phyloP scores from a whole-genome alignment of 35 echinoderm and acorn worm species.

The Lytechinus pictus region DNA sequence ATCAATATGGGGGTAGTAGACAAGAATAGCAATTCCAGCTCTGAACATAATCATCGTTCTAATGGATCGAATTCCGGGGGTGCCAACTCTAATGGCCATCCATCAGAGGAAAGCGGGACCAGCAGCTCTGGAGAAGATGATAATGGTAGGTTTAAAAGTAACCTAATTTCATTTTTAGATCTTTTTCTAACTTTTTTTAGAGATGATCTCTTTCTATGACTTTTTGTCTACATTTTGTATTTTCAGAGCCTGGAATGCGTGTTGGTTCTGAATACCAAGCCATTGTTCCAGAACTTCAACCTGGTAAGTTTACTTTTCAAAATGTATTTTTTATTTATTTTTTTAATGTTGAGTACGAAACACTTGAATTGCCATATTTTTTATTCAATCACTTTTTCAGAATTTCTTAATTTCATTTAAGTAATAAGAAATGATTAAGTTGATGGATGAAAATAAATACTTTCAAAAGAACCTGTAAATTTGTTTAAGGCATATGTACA shows the following conservation, averaged over 20 bases:
- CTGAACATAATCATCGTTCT: conserved; percentile 85
- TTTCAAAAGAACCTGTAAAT: too few relatives aligned
- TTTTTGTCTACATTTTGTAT: conserved; percentile 45
- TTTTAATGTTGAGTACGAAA: too few relatives aligned
- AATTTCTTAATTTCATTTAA: too few relatives aligned
- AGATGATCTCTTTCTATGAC: neutral
- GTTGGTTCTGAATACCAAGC: conserved; percentile 95
- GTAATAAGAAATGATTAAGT: too few relatives aligned
- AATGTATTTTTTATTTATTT: too few relatives aligned
- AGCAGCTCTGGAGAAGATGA: conserved; percentile 97
- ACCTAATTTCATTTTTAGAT: neutral
- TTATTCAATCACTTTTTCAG: too few relatives aligned
- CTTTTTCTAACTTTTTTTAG: neutral
- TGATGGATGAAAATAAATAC: too few relatives aligned
- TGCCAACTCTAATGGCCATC: conserved; percentile 86
- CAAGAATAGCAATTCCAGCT: conserved; percentile 89
- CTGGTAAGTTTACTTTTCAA: conserved; percentile 65
- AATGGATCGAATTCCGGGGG: conserved; percentile 89
- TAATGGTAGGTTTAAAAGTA: conserved; percentile 66
- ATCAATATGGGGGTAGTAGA: conserved; percentile 88
- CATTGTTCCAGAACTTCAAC: conserved; percentile 80
- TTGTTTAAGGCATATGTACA: neutral
- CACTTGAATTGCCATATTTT: too few relatives aligned
- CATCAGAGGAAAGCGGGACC: conserved; percentile 87
- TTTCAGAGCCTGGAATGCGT: conserved; percentile 91